Base-by-base conservation (phyloP, 1,140 invertebrate genomes). In the Cyrtorhinus lividipennis region DNA sequence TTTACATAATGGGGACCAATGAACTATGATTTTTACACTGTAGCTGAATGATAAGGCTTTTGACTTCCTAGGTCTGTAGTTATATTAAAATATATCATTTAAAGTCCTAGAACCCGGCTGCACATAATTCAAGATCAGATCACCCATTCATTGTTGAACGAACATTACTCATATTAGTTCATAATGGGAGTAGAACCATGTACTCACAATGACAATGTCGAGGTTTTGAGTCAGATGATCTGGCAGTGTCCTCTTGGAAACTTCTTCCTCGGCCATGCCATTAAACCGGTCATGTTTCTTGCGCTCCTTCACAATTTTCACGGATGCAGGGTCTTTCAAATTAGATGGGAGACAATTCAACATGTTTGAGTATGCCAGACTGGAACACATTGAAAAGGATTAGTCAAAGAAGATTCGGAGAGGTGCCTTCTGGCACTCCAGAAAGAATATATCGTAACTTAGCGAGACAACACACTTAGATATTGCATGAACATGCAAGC, bases 121-220 rank as follows among this genome's bases (percentile, higher is more conserved):
- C n/a, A n/a, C n/a, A n/a, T n/a, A n/a, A n/a, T 38, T 38, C 30
- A 38, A 38, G 30, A 38, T 8, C 30, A 38, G 15, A 15, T 38
- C 30, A 38, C 30, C n/a, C n/a, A n/a, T n/a, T n/a, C n/a, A 38
- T 38, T 38, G 15, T 38, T 15, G 5, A 38, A 5, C 30, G 30
- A 38, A 38, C 15, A 38, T 38, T 38, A 38, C 15, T 38, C 30
- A 38, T 38, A 38, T 38, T 38, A 38, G 5, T 8, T 38, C 5
- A 38, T 15, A 38, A 8, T 8, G 5, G 5, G 15, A 8, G 30
- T 38, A 23, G 53, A 38, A 25, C 12, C 30, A 38, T 56, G 2
- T 77, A 89, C 92, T 90, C 83, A 96, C 92, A 81, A 98, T 95
- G 73, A 96, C 87, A 77, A 97, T 95, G 80, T 98, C 94, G 71